These are phyloP conservation scores for Melinaea menophilus DNA, from an alignment of 2,888 invertebrate species.

Conservation along the genomic window DNA sequence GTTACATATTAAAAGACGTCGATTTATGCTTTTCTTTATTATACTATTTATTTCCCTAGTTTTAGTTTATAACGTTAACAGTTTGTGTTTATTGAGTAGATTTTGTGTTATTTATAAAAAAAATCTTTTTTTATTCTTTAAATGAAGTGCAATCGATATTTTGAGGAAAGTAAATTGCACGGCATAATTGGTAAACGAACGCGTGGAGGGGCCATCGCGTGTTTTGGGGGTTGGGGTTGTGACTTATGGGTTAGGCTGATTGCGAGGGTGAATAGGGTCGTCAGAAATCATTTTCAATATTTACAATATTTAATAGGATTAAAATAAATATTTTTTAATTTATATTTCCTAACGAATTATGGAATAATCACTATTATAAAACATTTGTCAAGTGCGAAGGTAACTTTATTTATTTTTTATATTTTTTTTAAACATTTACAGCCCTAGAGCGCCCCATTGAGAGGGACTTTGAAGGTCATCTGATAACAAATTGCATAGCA, in stretches of 20 bases:
- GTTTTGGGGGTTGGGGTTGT: constrained; percentile 30
- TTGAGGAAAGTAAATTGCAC: constrained; percentile 26
- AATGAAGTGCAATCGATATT: constrained; percentile 22
- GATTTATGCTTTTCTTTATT: too few species aligned
- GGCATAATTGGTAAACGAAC: constrained; percentile 32
- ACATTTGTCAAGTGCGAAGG: too few species aligned
- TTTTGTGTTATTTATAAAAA: too few species aligned
- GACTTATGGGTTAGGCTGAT: constrained; percentile 24
- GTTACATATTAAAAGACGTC: too few species aligned
- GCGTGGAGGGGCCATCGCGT: constrained; percentile 32
- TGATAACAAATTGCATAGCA: constrained; percentile 32
- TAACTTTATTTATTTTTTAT: too few species aligned
- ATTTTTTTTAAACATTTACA: constrained; percentile 11
- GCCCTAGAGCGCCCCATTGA: constrained; percentile 25
- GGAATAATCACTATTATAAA: too few species aligned
- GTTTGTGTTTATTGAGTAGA: too few species aligned
- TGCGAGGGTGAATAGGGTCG: constrained; percentile 35
- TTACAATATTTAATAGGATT: not conserved
- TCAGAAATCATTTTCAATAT: not conserved
- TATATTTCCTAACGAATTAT: too few species aligned
- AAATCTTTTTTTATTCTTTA: not conserved
- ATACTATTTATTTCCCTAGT: too few species aligned
- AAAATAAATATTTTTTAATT: too few species aligned
- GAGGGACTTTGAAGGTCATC: constrained; percentile 31
- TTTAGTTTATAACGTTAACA: too few species aligned